These are phyloP conservation scores for Andrena trimmerana DNA, from an alignment of 2,888 invertebrate genomes.

Conservation along the genomic window DNA sequence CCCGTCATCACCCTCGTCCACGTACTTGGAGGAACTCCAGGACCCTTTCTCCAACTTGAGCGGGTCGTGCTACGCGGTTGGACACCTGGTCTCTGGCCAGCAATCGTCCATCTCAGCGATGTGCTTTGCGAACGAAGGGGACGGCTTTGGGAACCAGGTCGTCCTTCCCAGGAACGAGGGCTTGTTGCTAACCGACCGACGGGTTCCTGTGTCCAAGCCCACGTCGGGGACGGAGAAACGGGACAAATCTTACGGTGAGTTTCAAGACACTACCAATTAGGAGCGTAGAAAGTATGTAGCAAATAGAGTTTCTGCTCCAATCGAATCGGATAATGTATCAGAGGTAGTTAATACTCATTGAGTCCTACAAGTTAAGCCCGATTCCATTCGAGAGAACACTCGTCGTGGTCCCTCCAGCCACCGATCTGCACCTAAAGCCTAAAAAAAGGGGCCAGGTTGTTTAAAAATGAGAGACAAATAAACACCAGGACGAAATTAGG, in stretches of 20 bases:
- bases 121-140: conserved; percentile 50
- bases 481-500: conserved; percentile 10
- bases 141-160: conserved; percentile 82
- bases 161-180: conserved; percentile 85
- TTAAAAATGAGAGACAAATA: background rate
- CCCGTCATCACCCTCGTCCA: conserved; percentile 66
- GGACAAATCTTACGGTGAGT: conserved; percentile 74
- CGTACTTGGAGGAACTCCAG: conserved; percentile 71
- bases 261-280: background rate
- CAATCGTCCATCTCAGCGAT: conserved; percentile 41
- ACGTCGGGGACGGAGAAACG: conserved; percentile 37
- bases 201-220: conserved; percentile 49
- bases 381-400: no score
- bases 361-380: no score
- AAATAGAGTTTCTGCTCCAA: background rate
- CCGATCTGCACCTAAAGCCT: background rate
- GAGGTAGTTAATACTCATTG: no score
- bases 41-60: conserved; percentile 66
- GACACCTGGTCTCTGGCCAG: conserved; percentile 79
- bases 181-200: conserved; percentile 54
- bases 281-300: background rate
- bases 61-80: conserved; percentile 77
- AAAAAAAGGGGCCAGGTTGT: background rate
- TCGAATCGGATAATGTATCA: no score
- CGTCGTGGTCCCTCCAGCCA: no score